These are phyloP conservation scores for Poecilia wingei DNA, from an alignment of 2,797 vertebrate species.

Conservation along the genomic window DNA sequence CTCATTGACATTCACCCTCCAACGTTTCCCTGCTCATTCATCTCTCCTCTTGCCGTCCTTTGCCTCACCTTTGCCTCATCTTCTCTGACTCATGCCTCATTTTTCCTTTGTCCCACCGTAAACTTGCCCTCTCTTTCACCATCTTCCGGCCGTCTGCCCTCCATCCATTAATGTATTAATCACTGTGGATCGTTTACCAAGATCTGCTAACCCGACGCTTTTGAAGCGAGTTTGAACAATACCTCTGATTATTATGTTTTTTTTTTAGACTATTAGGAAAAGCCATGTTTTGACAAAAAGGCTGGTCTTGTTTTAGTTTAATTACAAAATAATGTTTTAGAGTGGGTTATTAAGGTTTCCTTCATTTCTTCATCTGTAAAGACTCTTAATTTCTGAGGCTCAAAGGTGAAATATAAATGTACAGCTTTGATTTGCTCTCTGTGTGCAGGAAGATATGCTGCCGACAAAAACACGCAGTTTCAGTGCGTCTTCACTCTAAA, in stretches of 20 bases:
- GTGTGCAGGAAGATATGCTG: neutral
- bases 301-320: neutral
- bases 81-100: slow-evolving; percentile 16
- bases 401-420: neutral
- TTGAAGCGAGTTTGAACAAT: neutral
- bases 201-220: slow-evolving; percentile 6
- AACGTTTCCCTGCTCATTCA: slow-evolving; percentile 40
- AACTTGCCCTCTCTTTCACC: slow-evolving; percentile 22
- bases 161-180: slow-evolving; percentile 9
- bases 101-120: slow-evolving; percentile 28
- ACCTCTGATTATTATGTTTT: neutral
- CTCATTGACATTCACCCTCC: slow-evolving; percentile 42
- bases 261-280: neutral
- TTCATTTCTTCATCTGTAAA: neutral
- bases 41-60: slow-evolving; percentile 37
- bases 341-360: neutral
- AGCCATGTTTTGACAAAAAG: neutral
- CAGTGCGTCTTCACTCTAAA: neutral
- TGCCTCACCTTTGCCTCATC: slow-evolving; percentile 50
- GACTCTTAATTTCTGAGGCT: neutral
- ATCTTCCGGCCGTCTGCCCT: slow-evolving; percentile 2
- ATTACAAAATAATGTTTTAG: neutral
- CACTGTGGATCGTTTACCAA: neutral
- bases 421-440: neutral
- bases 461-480: neutral